A percentile compares a stretch with the other conserved stretches of the same genome.
Evolutionary conservation across 1,140 invertebrate species (phyloP).

Genomic region (Oreohelix idahoensis): DNA sequence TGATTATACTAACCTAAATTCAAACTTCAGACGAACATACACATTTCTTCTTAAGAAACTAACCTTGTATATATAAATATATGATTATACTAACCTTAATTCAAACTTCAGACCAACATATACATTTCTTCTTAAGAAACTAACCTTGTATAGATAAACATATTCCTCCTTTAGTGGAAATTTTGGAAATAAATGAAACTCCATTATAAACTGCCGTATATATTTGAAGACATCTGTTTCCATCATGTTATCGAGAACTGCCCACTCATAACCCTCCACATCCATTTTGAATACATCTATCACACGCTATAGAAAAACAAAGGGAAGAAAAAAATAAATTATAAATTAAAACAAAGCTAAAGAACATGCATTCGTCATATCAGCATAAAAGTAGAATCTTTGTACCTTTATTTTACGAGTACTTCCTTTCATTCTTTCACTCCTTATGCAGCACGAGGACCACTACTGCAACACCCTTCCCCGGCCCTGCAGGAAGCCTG

Average conservation of each 20-base stretch:
- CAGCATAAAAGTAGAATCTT: not conserved
- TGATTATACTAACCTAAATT: too few species aligned
- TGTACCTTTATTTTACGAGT: too few species aligned
- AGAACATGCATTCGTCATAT: not conserved
- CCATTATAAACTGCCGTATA: conserved; percentile 51
- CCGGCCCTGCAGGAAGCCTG: too few species aligned
- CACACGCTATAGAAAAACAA: conserved; percentile 44
- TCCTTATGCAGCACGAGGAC: too few species aligned
- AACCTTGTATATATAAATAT: too few species aligned
- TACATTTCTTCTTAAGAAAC: too few species aligned
- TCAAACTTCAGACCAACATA: too few species aligned
- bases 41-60: too few species aligned
- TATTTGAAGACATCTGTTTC: conserved; percentile 38
- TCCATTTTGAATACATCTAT: conserved; percentile 63
- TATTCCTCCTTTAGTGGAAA: conserved; percentile 44
- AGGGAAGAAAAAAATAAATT: not conserved
- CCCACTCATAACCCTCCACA: conserved; percentile 61
- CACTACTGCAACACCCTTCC: too few species aligned
- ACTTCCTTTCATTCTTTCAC: too few species aligned
- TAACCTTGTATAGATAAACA: conserved; percentile 37
- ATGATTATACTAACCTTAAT: too few species aligned
- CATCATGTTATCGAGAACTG: conserved; percentile 55
- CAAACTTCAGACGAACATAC: too few species aligned
- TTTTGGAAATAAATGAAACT: conserved; percentile 54
- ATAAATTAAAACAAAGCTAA: not conserved